Evolutionary conservation across 2,797 vertebrate genomes (phyloP).

Genomic region (Gouania willdenowi): DNA sequence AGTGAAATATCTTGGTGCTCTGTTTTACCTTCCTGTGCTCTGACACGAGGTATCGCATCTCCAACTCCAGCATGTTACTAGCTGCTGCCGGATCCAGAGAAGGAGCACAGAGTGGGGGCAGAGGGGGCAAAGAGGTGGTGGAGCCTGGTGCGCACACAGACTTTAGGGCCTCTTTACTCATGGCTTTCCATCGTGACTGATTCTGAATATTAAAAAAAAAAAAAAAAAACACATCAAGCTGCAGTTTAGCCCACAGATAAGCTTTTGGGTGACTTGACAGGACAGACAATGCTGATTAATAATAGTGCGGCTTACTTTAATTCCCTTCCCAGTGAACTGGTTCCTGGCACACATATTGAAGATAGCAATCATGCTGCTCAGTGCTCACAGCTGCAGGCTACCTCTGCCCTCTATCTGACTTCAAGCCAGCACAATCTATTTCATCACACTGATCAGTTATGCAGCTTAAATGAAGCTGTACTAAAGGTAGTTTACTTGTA

Average conservation of each 20-base stretch:
- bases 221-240: too few relatives aligned
- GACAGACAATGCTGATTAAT: constrained; percentile 4
- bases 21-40: constrained; percentile 92
- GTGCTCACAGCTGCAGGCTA: neutral
- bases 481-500: too few relatives aligned
- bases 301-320: constrained; percentile 7
- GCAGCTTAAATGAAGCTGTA: too few relatives aligned
- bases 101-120: constrained; percentile 84
- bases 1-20: too few relatives aligned
- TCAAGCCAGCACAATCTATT: constrained; percentile 8
- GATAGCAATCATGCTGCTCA: neutral
- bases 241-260: too few relatives aligned
- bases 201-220: too few relatives aligned
- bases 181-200: constrained; percentile 92
- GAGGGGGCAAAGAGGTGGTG: constrained; percentile 78
- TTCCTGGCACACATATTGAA: constrained; percentile 4
- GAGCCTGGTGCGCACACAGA: constrained; percentile 87
- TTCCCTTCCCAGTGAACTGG: neutral
- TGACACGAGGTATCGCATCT: constrained; percentile 84
- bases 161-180: constrained; percentile 91
- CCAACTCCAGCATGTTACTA: constrained; percentile 91
- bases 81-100: constrained; percentile 77
- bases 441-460: too few relatives aligned
- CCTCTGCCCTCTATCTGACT: constrained; percentile 8
- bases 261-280: constrained; percentile 6